phyloP scores from a whole-genome alignment of 2,888 invertebrate genomes.

The Leptura quadrifasciata region DNA sequence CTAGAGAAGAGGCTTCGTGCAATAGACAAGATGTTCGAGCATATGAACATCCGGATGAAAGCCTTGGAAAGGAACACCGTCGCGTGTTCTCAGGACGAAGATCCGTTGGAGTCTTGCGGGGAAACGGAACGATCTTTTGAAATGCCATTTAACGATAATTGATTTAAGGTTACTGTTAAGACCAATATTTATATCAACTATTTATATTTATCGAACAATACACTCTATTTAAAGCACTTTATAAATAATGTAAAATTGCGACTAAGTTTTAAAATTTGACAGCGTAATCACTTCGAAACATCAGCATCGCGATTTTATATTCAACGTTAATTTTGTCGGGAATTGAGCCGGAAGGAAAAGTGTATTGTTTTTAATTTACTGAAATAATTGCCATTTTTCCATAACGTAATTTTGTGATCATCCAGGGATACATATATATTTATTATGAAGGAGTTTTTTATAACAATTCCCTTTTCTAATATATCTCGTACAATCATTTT shows the following conservation, averaged over 20 bases:
- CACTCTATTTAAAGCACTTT: slow-evolving; percentile 24
- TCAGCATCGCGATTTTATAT: slow-evolving; percentile 3
- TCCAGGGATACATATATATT: slow-evolving; percentile 43
- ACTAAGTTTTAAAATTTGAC: slow-evolving; percentile 2
- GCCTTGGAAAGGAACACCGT: slow-evolving; percentile 64
- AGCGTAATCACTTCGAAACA: background rate
- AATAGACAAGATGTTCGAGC: slow-evolving; percentile 84
- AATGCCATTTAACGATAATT: slow-evolving; percentile 56
- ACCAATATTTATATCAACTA: slow-evolving; percentile 40
- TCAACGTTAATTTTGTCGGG: background rate
- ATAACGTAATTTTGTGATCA: slow-evolving; percentile 45
- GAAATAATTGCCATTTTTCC: slow-evolving; percentile 43
- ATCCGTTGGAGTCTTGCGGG: slow-evolving; percentile 57
- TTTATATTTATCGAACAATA: slow-evolving; percentile 37
- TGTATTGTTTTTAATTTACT: slow-evolving; percentile 36
- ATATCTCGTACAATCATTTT: slow-evolving; percentile 63
- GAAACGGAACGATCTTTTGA: slow-evolving; percentile 57
- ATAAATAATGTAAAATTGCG: slow-evolving; percentile 2
- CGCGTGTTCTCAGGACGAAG: slow-evolving; percentile 57
- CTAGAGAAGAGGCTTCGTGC: slow-evolving; percentile 87
- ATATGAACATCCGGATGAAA: slow-evolving; percentile 74
- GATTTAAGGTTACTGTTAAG: slow-evolving; percentile 45
- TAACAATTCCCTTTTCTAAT: slow-evolving; percentile 51
- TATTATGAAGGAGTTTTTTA: slow-evolving; percentile 37
- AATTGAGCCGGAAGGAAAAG: background rate